Conservation (phyloP, 92 coral and sea anemone genomes). For the Diadumene lineata region DNA sequence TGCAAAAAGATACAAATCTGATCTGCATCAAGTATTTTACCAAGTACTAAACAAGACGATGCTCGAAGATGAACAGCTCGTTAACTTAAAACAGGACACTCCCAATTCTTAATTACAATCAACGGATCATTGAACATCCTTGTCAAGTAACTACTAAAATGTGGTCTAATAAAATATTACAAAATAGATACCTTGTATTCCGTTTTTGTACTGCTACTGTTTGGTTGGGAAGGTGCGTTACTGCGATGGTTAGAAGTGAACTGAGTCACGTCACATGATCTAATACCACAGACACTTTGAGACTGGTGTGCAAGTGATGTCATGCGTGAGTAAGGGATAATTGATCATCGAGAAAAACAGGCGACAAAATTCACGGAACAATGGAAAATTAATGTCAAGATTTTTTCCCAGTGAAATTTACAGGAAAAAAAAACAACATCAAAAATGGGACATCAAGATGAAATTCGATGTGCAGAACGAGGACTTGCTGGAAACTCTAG, state of each 20-base stretch:
- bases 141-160: too few species aligned
- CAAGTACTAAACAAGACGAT: too few species aligned
- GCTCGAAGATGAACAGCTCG: too few species aligned
- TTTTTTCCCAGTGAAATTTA: background rate
- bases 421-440: background rate
- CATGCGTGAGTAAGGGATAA: conserved; percentile 1
- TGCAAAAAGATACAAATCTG: too few species aligned
- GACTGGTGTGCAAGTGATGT: conserved; percentile 22
- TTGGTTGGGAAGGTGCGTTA: background rate
- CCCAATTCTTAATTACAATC: too few species aligned
- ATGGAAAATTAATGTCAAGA: background rate
- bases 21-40: too few species aligned
- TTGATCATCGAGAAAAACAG: conserved; percentile 9
- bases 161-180: too few species aligned
- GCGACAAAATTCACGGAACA: background rate
- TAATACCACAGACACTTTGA: conserved; percentile 10
- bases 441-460: background rate
- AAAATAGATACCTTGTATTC: too few species aligned
- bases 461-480: too few species aligned
- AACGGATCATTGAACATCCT: too few species aligned
- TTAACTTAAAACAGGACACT: too few species aligned
- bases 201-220: background rate
- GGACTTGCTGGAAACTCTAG: too few species aligned
- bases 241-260: background rate
- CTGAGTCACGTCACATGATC: conserved; percentile 25